Percentiles rank a stretch among this genome's conserved stretches.
These are phyloP conservation scores for Meteorus cinctellus DNA, from an alignment of 2,888 invertebrate genomes.

Conservation along the genomic window DNA sequence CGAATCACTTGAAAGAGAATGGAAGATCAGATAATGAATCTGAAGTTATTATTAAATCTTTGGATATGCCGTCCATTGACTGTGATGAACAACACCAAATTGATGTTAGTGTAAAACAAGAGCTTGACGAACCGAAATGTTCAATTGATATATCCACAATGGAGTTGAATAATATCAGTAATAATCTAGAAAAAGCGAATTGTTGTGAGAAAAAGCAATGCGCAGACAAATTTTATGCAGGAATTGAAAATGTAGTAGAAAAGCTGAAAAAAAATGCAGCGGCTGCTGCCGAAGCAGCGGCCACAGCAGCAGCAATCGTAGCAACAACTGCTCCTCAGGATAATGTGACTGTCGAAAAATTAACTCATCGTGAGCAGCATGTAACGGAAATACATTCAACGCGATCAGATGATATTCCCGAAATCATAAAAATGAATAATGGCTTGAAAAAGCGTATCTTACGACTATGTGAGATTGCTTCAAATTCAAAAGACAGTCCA, in stretches of 20 bases:
- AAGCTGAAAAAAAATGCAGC: slow-evolving; percentile 69
- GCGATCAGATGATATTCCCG: slow-evolving; percentile 32
- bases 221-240: slow-evolving; percentile 62
- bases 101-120: slow-evolving; percentile 57
- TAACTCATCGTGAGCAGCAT: not conserved
- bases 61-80: slow-evolving; percentile 69
- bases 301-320: no score
- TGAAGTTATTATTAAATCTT: slow-evolving; percentile 60
- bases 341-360: slow-evolving; percentile 44
- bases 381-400: slow-evolving; percentile 23
- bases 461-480: slow-evolving; percentile 59
- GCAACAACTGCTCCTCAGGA: slow-evolving; percentile 59
- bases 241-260: slow-evolving; percentile 69
- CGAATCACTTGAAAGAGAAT: slow-evolving; percentile 2
- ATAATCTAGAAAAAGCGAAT: slow-evolving; percentile 41
- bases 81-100: slow-evolving; percentile 64
- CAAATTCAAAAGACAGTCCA: slow-evolving; percentile 17
- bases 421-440: slow-evolving; percentile 57
- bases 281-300: slow-evolving; percentile 48
- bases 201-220: slow-evolving; percentile 55
- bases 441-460: slow-evolving; percentile 64
- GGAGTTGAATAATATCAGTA: slow-evolving; percentile 43
- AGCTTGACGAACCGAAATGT: slow-evolving; percentile 39
- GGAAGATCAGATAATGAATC: slow-evolving; percentile 39
- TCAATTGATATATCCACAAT: slow-evolving; percentile 36